Conservation (phyloP, 2,113 vertebrate species). For the Pseudopodoces humilis region DNA sequence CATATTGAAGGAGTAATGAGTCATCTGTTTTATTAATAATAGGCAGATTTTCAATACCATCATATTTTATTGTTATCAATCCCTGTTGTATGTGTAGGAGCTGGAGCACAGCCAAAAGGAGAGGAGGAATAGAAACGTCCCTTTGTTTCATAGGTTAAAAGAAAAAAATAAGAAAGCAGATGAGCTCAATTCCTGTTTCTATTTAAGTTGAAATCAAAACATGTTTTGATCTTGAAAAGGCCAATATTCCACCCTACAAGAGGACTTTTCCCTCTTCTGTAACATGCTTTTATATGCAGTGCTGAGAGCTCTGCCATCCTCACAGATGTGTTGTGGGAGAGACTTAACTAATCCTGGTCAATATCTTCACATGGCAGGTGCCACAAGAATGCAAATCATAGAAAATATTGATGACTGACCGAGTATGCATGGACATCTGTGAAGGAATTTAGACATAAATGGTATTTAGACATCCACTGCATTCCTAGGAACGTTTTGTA, state of each 20-base stretch:
- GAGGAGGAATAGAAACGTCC: not conserved
- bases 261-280: not conserved
- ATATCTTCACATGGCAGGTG: not conserved
- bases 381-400: not conserved
- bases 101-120: conserved; percentile 17
- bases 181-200: not conserved
- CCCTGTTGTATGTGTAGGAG: not conserved
- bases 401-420: not conserved
- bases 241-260: not conserved
- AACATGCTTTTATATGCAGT: not conserved
- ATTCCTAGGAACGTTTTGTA: not conserved
- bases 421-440: not conserved
- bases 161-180: not conserved
- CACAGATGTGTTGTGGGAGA: not conserved
- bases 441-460: not conserved
- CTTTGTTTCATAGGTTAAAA: not conserved
- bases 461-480: not conserved
- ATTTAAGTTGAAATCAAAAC: not conserved
- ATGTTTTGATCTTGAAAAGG: not conserved
- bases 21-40: conserved; percentile 41
- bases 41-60: conserved; percentile 36
- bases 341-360: not conserved
- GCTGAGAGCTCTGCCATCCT: not conserved
- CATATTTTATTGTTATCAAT: conserved; percentile 24
- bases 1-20: conserved; percentile 21